Percentiles rank a stretch among this genome's conserved stretches.
phyloP scores from a whole-genome alignment of 1,140 invertebrate species.

The Aphidius ervi region DNA sequence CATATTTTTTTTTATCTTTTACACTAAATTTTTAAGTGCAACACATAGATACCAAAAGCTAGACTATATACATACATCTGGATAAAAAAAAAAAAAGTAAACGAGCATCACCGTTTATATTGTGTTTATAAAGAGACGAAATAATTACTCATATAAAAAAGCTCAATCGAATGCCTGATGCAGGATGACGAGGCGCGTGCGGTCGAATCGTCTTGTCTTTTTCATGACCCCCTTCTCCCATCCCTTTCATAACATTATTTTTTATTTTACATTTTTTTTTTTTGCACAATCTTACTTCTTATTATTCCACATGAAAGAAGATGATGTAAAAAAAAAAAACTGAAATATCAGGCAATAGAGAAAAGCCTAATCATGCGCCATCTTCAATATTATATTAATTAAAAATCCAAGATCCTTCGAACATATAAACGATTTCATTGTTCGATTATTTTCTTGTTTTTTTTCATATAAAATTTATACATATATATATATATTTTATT shows the following conservation, averaged over 20 bases:
- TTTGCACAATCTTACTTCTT: too few relatives aligned
- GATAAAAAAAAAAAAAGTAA: too few relatives aligned
- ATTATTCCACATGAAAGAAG: too few relatives aligned
- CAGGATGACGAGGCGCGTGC: constrained; percentile 41
- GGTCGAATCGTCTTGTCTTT: background rate
- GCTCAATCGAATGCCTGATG: constrained; percentile 46
- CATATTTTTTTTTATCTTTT: background rate
- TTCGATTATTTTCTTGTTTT: background rate
- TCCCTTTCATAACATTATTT: background rate
- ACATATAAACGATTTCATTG: constrained; percentile 11
- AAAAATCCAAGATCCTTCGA: constrained; percentile 12
- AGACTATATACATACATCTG: too few relatives aligned
- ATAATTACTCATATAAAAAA: constrained; percentile 50
- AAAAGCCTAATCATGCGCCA: too few relatives aligned
- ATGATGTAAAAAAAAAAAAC: too few relatives aligned
- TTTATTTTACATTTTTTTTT: too few relatives aligned
- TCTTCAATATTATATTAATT: constrained; percentile 6
- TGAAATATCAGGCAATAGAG: too few relatives aligned
- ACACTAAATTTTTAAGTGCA: too few relatives aligned
- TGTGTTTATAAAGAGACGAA: constrained; percentile 25
- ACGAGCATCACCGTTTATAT: background rate
- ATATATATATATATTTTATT: background rate
- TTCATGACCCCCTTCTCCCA: background rate
- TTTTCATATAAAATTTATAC: too few relatives aligned
- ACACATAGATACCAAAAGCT: too few relatives aligned